Conservation (phyloP, 64 coral and sea anemone species). For the Catalaphyllia jardinei region DNA sequence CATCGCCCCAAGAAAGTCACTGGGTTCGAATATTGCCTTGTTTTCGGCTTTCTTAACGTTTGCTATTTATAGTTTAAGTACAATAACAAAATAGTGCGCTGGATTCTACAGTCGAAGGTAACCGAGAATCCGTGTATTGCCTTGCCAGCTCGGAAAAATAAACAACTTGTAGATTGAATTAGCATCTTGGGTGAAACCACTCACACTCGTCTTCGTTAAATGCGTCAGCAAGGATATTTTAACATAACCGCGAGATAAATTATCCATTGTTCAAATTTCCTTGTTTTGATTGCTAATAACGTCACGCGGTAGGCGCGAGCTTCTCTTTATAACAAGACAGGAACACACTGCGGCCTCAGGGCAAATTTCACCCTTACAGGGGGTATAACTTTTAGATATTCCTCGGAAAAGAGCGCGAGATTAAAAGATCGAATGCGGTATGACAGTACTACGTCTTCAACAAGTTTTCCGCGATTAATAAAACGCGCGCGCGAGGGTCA, state of each 20-base stretch:
- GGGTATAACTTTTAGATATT: slow-evolving; percentile 1
- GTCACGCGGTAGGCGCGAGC: slow-evolving; percentile 10
- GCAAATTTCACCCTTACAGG: background rate
- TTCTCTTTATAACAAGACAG: background rate
- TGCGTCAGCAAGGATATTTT: background rate
- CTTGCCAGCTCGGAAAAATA: background rate
- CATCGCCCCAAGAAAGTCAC: background rate
- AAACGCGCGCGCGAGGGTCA: background rate
- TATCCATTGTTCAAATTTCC: slow-evolving; percentile 1
- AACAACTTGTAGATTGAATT: background rate
- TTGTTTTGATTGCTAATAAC: slow-evolving; percentile 12
- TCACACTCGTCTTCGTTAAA: background rate
- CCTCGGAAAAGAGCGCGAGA: slow-evolving; percentile 1
- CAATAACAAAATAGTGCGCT: background rate
- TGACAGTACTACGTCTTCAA: background rate
- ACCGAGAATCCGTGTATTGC: background rate
- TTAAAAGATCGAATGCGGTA: slow-evolving; percentile 8
- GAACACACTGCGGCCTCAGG: background rate
- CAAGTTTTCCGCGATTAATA: background rate
- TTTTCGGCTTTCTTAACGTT: background rate
- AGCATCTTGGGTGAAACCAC: background rate
- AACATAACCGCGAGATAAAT: slow-evolving; percentile 4
- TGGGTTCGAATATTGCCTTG: background rate
- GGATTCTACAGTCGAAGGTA: background rate
- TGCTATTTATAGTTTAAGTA: background rate